Percentiles rank a stretch among this genome's conserved stretches.
Evolutionary conservation across 2,113 vertebrate genomes (phyloP).

Genomic region (Peromyscus maniculatus): DNA sequence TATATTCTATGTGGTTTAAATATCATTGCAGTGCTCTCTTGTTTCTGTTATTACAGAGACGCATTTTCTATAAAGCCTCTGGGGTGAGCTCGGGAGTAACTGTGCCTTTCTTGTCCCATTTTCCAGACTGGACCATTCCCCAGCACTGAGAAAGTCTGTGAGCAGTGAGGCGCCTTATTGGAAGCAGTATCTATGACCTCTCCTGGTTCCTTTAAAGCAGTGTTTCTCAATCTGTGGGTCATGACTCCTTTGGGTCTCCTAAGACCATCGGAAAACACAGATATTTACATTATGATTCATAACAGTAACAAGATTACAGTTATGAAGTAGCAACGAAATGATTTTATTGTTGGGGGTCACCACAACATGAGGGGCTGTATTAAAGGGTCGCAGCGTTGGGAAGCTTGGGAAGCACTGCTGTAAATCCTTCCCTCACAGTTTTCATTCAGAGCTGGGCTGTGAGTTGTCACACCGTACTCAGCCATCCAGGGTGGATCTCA

Average conservation of each 20-base stretch:
- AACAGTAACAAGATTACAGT: not conserved
- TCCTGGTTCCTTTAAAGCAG: not conserved
- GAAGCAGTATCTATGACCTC: not conserved
- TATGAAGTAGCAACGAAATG: not conserved
- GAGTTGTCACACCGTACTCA: no score
- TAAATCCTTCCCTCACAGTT: not conserved
- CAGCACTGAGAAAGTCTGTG: not conserved
- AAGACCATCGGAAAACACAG: not conserved
- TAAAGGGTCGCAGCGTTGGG: not conserved
- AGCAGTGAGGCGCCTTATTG: rapidly evolving
- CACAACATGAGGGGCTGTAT: not conserved
- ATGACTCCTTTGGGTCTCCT: not conserved
- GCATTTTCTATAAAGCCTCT: not conserved
- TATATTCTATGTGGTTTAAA: not conserved
- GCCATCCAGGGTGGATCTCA: not conserved
- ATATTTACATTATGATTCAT: not conserved
- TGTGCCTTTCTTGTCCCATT: not conserved
- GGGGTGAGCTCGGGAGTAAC: not conserved
- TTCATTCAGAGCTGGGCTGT: not conserved
- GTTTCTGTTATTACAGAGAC: not conserved
- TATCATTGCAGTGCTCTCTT: not conserved
- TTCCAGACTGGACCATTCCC: not conserved
- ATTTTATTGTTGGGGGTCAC: not conserved
- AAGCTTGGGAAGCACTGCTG: not conserved
- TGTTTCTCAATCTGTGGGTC: not conserved